Evolutionary conservation across 2,888 invertebrate genomes (phyloP).

Genomic region (Pollenia griseotomentosa): DNA sequence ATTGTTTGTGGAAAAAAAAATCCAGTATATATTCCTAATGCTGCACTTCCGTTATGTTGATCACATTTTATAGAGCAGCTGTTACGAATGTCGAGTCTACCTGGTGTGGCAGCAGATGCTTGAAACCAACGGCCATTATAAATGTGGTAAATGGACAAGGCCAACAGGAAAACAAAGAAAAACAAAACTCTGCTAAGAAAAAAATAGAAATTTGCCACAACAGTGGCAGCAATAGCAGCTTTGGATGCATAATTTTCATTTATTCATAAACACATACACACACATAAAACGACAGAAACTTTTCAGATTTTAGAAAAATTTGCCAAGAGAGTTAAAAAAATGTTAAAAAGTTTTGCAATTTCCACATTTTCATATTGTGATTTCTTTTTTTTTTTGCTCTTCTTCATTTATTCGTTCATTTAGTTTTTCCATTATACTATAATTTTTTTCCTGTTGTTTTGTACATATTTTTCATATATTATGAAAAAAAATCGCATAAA

Average conservation of each 20-base stretch:
- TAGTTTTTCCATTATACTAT: conserved; percentile 59
- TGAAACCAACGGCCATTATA: conserved; percentile 60
- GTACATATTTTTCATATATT: conserved; percentile 53
- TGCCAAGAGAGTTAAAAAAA: conserved; percentile 18
- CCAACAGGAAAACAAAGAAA: conserved; percentile 33
- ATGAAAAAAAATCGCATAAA: conserved; percentile 64
- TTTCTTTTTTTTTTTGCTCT: conserved; percentile 19
- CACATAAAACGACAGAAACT: conserved; percentile 42
- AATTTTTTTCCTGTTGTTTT: conserved; percentile 16
- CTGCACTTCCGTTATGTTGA: conserved; percentile 76
- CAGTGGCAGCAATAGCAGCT: conserved; percentile 21
- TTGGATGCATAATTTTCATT: conserved; percentile 58
- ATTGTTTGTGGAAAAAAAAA: conserved; percentile 17
- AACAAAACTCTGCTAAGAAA: background rate
- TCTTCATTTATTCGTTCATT: conserved; percentile 54
- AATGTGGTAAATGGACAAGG: conserved; percentile 67
- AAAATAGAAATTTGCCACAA: conserved; percentile 43
- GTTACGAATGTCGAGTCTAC: conserved; percentile 73
- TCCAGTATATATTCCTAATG: conserved; percentile 72
- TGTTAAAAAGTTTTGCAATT: conserved; percentile 67
- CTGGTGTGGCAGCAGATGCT: conserved; percentile 71
- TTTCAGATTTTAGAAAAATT: conserved; percentile 35
- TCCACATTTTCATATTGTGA: conserved; percentile 72
- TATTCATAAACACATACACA: conserved; percentile 54
- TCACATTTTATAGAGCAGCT: conserved; percentile 75